A percentile compares a stretch with the other conserved stretches of the same genome.
Evolutionary conservation across 2,797 vertebrate species (phyloP).

Genomic region (Melopsittacus undulatus): DNA sequence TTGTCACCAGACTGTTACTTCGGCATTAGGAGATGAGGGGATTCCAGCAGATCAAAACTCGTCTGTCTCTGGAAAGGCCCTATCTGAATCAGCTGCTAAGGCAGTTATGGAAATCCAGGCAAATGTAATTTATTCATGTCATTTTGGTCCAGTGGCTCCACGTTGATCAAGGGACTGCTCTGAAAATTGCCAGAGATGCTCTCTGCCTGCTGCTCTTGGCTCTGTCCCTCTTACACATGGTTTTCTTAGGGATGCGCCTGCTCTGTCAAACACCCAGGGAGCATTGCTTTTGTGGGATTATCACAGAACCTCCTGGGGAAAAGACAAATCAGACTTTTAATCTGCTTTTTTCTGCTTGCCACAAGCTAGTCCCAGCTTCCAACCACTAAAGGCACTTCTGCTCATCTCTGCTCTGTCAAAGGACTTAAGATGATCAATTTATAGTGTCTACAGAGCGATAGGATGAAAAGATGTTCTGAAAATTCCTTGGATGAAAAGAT

Average conservation of each 20-base stretch:
- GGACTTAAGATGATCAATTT: constrained; percentile 65
- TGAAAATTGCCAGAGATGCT: neutral
- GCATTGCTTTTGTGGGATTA: constrained; percentile 25
- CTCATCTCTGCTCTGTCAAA: constrained; percentile 19
- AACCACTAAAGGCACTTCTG: constrained; percentile 44
- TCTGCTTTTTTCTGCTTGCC: constrained; percentile 43
- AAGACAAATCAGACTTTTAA: constrained; percentile 42
- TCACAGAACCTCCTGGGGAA: constrained; percentile 10
- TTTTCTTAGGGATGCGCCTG: neutral
- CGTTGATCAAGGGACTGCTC: neutral
- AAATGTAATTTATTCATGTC: neutral
- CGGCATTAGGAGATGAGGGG: neutral
- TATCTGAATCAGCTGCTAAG: neutral
- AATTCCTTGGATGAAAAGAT: constrained; percentile 41
- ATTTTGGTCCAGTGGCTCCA: neutral
- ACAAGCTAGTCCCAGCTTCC: constrained; percentile 19
- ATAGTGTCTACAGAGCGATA: constrained; percentile 41
- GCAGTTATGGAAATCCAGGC: neutral
- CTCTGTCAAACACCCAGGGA: neutral
- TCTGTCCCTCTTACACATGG: neutral
- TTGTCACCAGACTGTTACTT: neutral
- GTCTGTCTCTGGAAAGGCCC: neutral
- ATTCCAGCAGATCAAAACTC: neutral
- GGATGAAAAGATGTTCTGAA: constrained; percentile 55
- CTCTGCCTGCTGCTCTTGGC: neutral